Percentiles rank a stretch among this genome's conserved stretches.
phyloP scores from a whole-genome alignment of 2,888 invertebrate genomes.

The Pseudococcus viburni region DNA sequence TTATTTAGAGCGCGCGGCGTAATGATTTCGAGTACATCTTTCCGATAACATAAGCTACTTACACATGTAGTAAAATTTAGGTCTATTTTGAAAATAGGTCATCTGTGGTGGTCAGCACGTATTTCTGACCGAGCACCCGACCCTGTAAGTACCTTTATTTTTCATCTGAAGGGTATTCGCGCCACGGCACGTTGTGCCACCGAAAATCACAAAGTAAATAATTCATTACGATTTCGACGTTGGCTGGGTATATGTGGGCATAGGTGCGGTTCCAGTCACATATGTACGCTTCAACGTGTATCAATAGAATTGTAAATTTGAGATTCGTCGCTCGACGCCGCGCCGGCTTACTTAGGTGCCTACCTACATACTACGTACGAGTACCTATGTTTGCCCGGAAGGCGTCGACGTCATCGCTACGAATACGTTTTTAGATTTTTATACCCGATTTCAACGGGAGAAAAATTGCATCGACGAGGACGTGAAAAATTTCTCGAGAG shows the following conservation, averaged over 20 bases:
- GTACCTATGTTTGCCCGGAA: too few species aligned
- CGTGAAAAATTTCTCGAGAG: too few species aligned
- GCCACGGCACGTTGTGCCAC: too few species aligned
- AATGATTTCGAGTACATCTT: constrained; percentile 1
- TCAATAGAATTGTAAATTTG: not conserved
- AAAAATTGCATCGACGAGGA: too few species aligned
- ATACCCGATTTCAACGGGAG: too few species aligned
- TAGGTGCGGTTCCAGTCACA: not conserved
- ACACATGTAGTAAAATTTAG: not conserved
- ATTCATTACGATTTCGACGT: constrained; percentile 12
- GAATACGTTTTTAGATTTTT: too few species aligned
- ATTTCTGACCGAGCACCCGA: not conserved
- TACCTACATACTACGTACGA: too few species aligned
- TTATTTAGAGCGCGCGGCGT: not conserved
- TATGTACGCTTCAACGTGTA: not conserved
- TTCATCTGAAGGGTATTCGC: too few species aligned
- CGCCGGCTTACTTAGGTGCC: not conserved
- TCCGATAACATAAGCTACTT: constrained; percentile 27
- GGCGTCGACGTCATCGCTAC: too few species aligned
- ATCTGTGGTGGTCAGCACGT: not conserved
- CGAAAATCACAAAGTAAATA: constrained; percentile 39
- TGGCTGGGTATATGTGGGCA: not conserved
- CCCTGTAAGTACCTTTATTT: not conserved
- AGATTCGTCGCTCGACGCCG: not conserved
- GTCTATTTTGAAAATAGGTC: constrained; percentile 24